Base-by-base conservation (phyloP, 2,797 vertebrate species). In the Chaetophractus vellerosus region DNA sequence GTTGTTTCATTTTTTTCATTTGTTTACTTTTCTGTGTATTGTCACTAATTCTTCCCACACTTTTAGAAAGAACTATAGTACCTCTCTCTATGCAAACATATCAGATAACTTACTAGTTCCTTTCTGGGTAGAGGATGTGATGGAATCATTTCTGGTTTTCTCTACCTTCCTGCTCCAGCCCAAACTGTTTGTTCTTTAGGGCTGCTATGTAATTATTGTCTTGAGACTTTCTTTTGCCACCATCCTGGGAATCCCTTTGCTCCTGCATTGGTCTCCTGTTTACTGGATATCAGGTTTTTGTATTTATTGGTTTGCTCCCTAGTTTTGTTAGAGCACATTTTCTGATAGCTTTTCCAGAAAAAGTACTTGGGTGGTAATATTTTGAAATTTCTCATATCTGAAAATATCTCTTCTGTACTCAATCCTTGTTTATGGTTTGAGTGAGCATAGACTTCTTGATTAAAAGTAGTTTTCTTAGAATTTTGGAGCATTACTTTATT, bases 401-500 rank as follows among this genome's bases (percentile, higher is more conserved):
- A 63, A 63, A 72, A 26, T 41, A 1, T 83, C 33, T 59, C 28
- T 83, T 83, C 48, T 66, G 38, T 38, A n/a, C 36, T 91, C 28
- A 59, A 1, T 41, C 26, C 3, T 83, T 91, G 59, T 83, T 90
- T 61, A 36, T 71, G 78, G 31, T 41, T 93, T 83, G 45, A 3
- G 33, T 95, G 21, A 83, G 24, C 5, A 66, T 59, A 55, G 45
- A 91, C 7, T 93, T 91, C 11, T 36, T 82, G 33, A 71, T 87
- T 78, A 48, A 57, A 89, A 69, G 26, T 68, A 24, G 6, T 88
- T 83, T 74, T 75, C 80, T 90, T 33, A 16, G 21, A 86, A 93
- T 90, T 95, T 90, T 93, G 36, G 66, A 69, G 50, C 14, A 80
- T 81, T 90, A 24, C 28, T 74, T 31, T 66, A 31, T 74, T 85